phyloP scores from a whole-genome alignment of 2,797 vertebrate species.

The Hylomyscus alleni region DNA sequence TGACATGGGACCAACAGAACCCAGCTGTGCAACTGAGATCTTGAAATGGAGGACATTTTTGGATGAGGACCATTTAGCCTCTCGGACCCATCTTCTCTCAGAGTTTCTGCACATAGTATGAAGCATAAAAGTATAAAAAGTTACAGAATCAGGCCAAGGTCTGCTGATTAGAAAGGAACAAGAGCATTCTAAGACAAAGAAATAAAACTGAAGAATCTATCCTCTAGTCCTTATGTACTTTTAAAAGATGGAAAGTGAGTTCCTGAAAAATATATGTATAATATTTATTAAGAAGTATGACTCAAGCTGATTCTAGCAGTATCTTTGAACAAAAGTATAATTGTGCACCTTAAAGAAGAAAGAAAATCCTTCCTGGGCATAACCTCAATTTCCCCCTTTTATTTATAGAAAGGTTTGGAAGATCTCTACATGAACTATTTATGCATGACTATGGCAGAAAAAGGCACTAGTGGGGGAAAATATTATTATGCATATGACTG shows the following conservation, averaged over 20 bases:
- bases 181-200: slow-evolving; percentile 66
- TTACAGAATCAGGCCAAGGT: slow-evolving; percentile 36
- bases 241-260: slow-evolving; percentile 36
- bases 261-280: background rate
- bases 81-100: slow-evolving; percentile 75
- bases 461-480: slow-evolving; percentile 52
- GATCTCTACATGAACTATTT: slow-evolving; percentile 34
- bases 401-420: slow-evolving; percentile 11
- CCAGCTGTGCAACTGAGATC: slow-evolving; percentile 83
- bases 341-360: slow-evolving; percentile 24
- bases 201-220: background rate
- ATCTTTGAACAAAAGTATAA: slow-evolving; percentile 40
- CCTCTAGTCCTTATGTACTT: slow-evolving; percentile 11
- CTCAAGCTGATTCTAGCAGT: slow-evolving; percentile 26
- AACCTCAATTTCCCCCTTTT: slow-evolving; percentile 50
- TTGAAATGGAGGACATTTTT: slow-evolving; percentile 80
- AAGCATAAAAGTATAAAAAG: slow-evolving; percentile 67
- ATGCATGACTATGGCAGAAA: slow-evolving; percentile 30
- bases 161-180: slow-evolving; percentile 49
- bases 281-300: slow-evolving; percentile 59
- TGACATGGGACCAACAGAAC: slow-evolving; percentile 84
- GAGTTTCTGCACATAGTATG: slow-evolving; percentile 67
- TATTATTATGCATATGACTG: slow-evolving; percentile 39
- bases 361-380: background rate
- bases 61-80: slow-evolving; percentile 75